Base-by-base conservation (phyloP, 2,797 vertebrate species). In the Hozukius guyotensis region DNA sequence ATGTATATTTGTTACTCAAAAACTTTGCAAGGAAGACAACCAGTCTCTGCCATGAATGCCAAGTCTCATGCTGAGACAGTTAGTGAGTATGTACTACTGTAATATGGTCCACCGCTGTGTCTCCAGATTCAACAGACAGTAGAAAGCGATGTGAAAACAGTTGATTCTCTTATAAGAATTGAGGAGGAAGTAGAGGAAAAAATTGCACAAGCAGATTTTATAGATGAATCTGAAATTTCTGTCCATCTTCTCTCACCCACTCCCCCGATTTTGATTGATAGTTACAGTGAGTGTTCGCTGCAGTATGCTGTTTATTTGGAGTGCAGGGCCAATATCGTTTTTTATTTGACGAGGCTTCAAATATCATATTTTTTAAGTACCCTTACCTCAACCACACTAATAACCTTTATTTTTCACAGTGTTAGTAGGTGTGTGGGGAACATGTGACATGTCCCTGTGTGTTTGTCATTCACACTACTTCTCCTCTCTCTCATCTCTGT, bases 341-440 rank as follows among this genome's bases (percentile, higher is more conserved):
- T 78, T 63, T 80, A 63, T 61, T 74, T 63, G 65, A 82, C 10
- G 16, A 73, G 62, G 12, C 36, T 81, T 88, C 59, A 81, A 8
- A 71, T 82, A 81, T 64, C 4, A 57, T 16, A 38, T 1, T 12
- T 72, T 70, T 25, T 46, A 18, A 80, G 65, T 64, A 65, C 63
- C 5, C 72, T 64, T 63, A 59, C n/a, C 24, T 74, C 46, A n/a
- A n/a, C n/a, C 56, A 7, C 73, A 67, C 65, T 74, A 64, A 76
- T 75, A 83, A 77, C 65, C 34, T 74, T 83, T 66, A 38, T 80
- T 84, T 69, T 68, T 68, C 66, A 63, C 24, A 20, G 55, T 36
- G 46, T 22, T 32, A n/a, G 59, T 31, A 20, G 49, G 42, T 49
- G 53, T 73, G 38, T 76, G 31, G 34, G 57, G 24, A 60, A 42